Conservation (phyloP, 1,140 invertebrate species). For the Diachasmimorpha longicaudata region DNA sequence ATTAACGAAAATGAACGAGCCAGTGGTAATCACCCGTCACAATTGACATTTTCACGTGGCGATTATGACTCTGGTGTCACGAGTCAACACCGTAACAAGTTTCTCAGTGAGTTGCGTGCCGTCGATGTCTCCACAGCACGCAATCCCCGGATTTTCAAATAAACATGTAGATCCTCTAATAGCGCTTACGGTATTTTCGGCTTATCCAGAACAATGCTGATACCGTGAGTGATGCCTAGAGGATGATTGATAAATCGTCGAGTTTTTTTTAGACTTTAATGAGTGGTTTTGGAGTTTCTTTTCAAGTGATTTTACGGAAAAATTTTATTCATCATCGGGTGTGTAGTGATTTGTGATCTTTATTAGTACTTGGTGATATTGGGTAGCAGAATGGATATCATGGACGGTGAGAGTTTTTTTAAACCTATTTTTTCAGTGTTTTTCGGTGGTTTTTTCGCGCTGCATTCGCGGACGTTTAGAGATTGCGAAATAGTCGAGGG, state of each 20-base stretch:
- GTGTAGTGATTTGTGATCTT: neutral
- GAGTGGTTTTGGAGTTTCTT: neutral
- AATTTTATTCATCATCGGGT: neutral
- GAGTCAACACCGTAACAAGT: neutral
- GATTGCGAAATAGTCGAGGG: no score
- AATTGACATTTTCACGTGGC: no score
- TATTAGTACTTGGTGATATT: neutral
- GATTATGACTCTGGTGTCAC: neutral
- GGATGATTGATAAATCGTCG: neutral
- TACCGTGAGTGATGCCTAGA: slow-evolving; percentile 13
- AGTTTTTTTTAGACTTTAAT: neutral
- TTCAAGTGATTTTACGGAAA: neutral
- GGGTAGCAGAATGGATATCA: slow-evolving; percentile 36
- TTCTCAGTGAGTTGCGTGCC: slow-evolving; percentile 20
- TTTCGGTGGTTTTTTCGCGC: neutral
- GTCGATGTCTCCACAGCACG: slow-evolving; percentile 13
- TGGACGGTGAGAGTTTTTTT: slow-evolving; percentile 36
- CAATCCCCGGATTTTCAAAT: neutral
- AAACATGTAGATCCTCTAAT: slow-evolving; percentile 25
- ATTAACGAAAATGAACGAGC: no score
- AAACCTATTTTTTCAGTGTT: neutral
- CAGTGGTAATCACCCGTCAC: no score
- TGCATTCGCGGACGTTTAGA: neutral
- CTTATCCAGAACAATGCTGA: slow-evolving; percentile 2
- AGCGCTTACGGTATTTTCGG: slow-evolving; percentile 26